Percentiles rank a stretch among this genome's conserved stretches.
Evolutionary conservation across 1,140 invertebrate genomes (phyloP).

Genomic region (Calycopis cecrops): DNA sequence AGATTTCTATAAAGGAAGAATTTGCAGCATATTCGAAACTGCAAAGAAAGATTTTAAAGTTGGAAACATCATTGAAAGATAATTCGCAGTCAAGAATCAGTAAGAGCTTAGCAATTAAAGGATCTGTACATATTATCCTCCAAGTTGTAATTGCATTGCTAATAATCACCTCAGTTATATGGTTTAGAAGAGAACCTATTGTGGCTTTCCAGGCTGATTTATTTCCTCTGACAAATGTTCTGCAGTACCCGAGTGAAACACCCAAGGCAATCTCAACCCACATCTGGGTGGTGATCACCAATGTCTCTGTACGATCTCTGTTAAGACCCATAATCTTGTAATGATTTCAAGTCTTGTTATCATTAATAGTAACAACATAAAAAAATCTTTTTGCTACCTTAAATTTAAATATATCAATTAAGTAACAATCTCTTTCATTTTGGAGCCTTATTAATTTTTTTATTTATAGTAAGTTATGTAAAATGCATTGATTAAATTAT

Average conservation of each 20-base stretch:
- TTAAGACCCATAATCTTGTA: slow-evolving; percentile 38
- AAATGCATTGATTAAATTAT: no score
- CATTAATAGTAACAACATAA: no score
- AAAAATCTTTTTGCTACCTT: no score
- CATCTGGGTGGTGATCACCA: slow-evolving; percentile 66
- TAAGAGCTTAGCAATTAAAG: slow-evolving; percentile 55
- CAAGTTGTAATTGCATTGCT: slow-evolving; percentile 50
- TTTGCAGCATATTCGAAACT: slow-evolving; percentile 71
- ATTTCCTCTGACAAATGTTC: slow-evolving; percentile 53
- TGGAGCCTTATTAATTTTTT: no score
- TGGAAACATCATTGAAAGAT: slow-evolving; percentile 56
- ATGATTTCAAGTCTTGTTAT: no score
- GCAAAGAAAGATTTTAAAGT: slow-evolving; percentile 62
- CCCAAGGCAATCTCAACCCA: slow-evolving; percentile 66
- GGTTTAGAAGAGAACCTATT: slow-evolving; percentile 59
- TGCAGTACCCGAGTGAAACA: slow-evolving; percentile 61
- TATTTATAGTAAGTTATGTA: no score
- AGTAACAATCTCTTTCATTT: no score
- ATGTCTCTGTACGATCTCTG: slow-evolving; percentile 57
- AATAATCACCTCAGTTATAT: slow-evolving; percentile 55
- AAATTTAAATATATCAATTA: no score
- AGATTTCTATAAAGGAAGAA: slow-evolving; percentile 69
- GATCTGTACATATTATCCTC: slow-evolving; percentile 49
- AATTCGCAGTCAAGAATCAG: slow-evolving; percentile 47
- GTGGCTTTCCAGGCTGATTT: slow-evolving; percentile 56